phyloP scores from a whole-genome alignment of 2,888 invertebrate genomes.

The Anagyrus pseudococci region DNA sequence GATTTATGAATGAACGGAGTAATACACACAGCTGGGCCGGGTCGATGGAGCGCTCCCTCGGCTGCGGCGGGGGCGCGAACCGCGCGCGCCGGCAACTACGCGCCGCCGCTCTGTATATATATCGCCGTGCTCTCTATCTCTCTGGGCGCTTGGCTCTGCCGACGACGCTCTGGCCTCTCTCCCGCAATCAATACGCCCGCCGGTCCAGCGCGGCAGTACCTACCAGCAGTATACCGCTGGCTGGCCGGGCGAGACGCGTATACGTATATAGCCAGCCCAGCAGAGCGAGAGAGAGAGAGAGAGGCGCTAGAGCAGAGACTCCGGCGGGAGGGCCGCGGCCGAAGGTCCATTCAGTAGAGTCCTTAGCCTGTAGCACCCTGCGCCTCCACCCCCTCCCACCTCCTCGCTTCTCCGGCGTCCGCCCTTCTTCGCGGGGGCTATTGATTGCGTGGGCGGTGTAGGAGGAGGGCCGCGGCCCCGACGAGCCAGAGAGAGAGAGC shows the following conservation, averaged over 20 bases:
- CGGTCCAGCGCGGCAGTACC: too few relatives aligned
- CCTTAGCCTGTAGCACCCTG: constrained; percentile 52
- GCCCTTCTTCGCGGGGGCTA: constrained; percentile 41
- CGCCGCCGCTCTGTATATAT: too few relatives aligned
- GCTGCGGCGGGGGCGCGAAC: constrained; percentile 38
- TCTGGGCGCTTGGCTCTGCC: not conserved
- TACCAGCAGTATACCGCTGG: too few relatives aligned
- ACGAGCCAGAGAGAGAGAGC: constrained; percentile 33
- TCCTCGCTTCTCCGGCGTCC: too few relatives aligned
- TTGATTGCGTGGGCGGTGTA: constrained; percentile 58
- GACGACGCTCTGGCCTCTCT: too few relatives aligned
- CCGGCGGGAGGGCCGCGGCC: constrained; percentile 6
- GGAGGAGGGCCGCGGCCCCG: not conserved
- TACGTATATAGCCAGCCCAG: too few relatives aligned
- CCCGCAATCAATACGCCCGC: constrained; percentile 18
- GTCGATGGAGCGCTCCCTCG: constrained; percentile 55
- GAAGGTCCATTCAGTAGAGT: constrained; percentile 60
- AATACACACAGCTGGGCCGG: constrained; percentile 56
- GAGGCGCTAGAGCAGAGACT: not conserved
- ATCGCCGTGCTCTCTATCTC: not conserved
- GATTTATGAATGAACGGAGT: constrained; percentile 61
- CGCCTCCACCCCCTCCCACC: too few relatives aligned
- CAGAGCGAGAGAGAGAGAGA: not conserved
- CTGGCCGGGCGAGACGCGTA: too few relatives aligned
- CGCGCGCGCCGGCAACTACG: constrained; percentile 8